Base-by-base conservation (phyloP, 2,888 invertebrate species). In the Minunthozetes semirufus region DNA sequence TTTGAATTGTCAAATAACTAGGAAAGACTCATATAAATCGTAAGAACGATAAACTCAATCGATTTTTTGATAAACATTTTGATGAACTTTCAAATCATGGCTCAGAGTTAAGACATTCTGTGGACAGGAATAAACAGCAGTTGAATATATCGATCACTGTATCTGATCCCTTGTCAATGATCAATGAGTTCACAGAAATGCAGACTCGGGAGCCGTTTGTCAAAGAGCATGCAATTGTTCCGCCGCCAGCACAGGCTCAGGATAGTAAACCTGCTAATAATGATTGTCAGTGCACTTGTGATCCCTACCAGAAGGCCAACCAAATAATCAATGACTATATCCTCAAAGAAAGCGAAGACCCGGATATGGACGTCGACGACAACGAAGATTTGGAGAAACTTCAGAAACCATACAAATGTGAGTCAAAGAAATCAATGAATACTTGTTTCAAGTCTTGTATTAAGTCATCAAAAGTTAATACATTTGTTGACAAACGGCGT, bases 401-500 rank as follows among this genome's bases (percentile, higher is more conserved):
- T 25, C 17, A 74, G 46, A 61, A 63, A 17, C 74, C 74, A 8
- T 48, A 63, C 15, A 74, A 74, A 70, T 74, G 74, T 74, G 72
- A 27, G 33, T n/a, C 25, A 17, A 61, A 61, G 17, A 15, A 9
- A 22, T 33, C 17, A 17, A 50, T 50, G 17, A 13, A 56, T 6
- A 8, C 3, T 53, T 5, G 8, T 53, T 8, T 5, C 8, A 53
- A 19, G 50, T n/a, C 19, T 50, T 50, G 50, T n/a, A n/a, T 50
- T 50, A 1, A 42, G 42, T 42, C 8, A 50, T 50, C 50, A n/a
- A 17, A 50, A n/a, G 50, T n/a, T 50, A n/a, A 50, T 9, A 50
- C 11, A 50, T 17, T 50, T 50, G 50, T n/a, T 50, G 5, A 6
- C 50, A 50, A 50, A 50, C 50, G 17, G 19, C 17, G 19, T 50